Evolutionary conservation across 1,140 invertebrate species (phyloP).

Genomic region (Ceratina australensis): DNA sequence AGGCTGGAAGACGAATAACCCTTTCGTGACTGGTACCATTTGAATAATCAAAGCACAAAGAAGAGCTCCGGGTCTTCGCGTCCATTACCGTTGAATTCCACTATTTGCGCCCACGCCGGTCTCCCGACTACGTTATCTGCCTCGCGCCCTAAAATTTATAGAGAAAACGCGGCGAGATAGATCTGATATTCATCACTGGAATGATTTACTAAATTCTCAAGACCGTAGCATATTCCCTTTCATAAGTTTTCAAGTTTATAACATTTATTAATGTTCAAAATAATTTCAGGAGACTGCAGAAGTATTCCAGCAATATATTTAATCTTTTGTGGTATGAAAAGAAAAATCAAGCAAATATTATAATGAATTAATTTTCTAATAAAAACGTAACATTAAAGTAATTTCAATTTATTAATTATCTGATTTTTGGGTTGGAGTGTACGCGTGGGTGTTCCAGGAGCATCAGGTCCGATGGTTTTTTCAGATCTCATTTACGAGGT

Average conservation of each 20-base stretch:
- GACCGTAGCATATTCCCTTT: too few species aligned
- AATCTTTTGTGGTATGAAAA: too few species aligned
- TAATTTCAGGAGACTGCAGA: too few species aligned
- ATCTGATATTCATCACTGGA: conserved; percentile 66
- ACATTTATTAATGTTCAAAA: too few species aligned
- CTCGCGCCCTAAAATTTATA: conserved; percentile 60
- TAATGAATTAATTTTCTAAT: too few species aligned
- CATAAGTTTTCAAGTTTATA: too few species aligned
- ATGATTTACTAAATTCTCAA: conserved; percentile 54
- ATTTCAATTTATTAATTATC: too few species aligned
- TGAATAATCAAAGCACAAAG: not conserved
- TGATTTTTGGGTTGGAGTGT: too few species aligned
- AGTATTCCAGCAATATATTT: too few species aligned
- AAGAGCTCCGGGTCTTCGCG: conserved; percentile 28
- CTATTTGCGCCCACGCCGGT: conserved; percentile 52
- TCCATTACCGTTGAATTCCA: conserved; percentile 55
- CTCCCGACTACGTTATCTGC: conserved; percentile 31
- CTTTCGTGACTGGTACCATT: not conserved
- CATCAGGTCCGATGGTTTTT: not conserved
- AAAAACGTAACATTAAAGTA: too few species aligned
- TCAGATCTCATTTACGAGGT: conserved; percentile 11
- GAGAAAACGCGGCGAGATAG: conserved; percentile 61
- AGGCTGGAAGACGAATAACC: not conserved
- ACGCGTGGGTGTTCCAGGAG: conserved; percentile 49
- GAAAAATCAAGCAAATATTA: too few species aligned